Evolutionary conservation across 2,797 vertebrate genomes (phyloP).

Genomic region (Pagetopsis macropterus): DNA sequence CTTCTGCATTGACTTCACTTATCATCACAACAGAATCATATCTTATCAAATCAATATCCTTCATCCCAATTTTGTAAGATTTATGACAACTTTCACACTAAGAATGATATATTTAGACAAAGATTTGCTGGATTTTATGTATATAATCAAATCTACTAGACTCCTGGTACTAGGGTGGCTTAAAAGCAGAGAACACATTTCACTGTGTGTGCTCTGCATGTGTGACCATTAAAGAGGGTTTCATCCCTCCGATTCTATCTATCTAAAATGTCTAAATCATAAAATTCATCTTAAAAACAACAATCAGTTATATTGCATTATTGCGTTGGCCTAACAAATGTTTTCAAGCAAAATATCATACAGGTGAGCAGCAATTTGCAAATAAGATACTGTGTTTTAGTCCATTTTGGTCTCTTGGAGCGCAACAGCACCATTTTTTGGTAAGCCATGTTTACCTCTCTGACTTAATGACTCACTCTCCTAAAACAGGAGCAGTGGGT

Average conservation of each 20-base stretch:
- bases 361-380: conserved; percentile 23
- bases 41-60: neutral
- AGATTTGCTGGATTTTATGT: neutral
- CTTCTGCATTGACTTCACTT: too few relatives aligned
- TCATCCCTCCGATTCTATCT: too few relatives aligned
- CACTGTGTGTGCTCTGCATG: too few relatives aligned
- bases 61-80: neutral
- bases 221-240: too few relatives aligned
- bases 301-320: neutral
- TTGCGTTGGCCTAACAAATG: neutral
- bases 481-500: conserved; percentile 68
- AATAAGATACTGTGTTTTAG: conserved; percentile 28
- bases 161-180: too few relatives aligned
- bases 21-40: neutral
- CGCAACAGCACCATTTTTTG: conserved; percentile 19
- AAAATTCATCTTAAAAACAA: conserved; percentile 8
- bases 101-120: neutral
- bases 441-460: conserved; percentile 18
- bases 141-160: neutral
- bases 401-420: conserved; percentile 26
- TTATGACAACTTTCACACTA: neutral
- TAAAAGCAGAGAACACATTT: too few relatives aligned
- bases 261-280: neutral
- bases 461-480: conserved; percentile 67
- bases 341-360: neutral